phyloP scores from a whole-genome alignment of 2,113 vertebrate species.

The Mormyrus iriodes region DNA sequence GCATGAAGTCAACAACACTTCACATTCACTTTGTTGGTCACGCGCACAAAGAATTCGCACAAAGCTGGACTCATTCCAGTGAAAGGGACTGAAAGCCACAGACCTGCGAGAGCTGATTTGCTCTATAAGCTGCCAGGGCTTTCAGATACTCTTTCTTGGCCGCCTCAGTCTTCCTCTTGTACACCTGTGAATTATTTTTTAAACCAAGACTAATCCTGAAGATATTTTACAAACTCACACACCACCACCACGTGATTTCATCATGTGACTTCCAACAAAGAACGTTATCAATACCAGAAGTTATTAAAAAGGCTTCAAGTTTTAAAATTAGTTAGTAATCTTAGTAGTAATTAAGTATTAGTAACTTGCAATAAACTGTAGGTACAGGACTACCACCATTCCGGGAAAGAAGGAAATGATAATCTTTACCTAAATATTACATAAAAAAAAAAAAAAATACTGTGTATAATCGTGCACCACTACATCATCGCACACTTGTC shows the following conservation, averaged over 20 bases:
- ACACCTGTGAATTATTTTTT: conserved; percentile 58
- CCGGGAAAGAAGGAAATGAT: not conserved
- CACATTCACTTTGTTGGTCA: not conserved
- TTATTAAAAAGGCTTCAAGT: not conserved
- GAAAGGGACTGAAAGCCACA: not conserved
- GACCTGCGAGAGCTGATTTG: conserved; percentile 67
- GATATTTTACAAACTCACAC: not conserved
- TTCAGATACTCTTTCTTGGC: conserved; percentile 84
- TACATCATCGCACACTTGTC: not conserved
- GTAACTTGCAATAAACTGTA: not conserved
- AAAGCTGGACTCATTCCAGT: not conserved
- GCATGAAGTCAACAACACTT: not conserved
- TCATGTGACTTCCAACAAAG: not conserved
- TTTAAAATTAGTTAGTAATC: not conserved
- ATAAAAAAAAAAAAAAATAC: too few relatives aligned
- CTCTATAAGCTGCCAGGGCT: conserved; percentile 73
- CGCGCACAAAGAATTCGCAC: not conserved
- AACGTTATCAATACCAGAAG: not conserved
- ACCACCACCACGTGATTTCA: not conserved
- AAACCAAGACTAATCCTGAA: not conserved
- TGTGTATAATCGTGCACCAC: not conserved
- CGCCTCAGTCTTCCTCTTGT: conserved; percentile 81
- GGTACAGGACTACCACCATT: not conserved
- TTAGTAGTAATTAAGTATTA: not conserved
- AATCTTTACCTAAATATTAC: not conserved